Evolutionary conservation across 2,113 vertebrate genomes (phyloP).

Genomic region (Podarcis cretensis): DNA sequence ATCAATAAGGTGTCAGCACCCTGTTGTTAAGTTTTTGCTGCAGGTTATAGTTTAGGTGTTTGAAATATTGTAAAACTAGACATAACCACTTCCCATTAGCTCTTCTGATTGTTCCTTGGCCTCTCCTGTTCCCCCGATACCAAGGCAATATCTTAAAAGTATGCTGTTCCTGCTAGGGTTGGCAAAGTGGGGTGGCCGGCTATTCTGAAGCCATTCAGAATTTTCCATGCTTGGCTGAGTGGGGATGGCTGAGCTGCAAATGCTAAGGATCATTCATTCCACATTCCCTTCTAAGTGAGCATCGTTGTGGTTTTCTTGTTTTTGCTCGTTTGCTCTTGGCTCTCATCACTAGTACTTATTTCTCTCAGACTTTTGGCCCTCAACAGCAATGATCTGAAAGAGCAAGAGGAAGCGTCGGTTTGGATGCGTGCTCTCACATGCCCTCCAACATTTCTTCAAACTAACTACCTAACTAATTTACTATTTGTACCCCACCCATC

Average conservation of each 20-base stretch:
- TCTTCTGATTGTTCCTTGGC: conserved; percentile 45
- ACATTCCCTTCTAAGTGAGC: background rate
- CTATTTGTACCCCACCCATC: too few species aligned
- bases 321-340: background rate
- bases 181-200: conserved; percentile 1
- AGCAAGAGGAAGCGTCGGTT: background rate
- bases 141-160: conserved; percentile 38
- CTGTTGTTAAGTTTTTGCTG: conserved; percentile 64
- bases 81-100: conserved; percentile 54
- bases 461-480: too few species aligned
- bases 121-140: conserved; percentile 48
- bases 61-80: conserved; percentile 58
- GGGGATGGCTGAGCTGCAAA: conserved; percentile 12
- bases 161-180: conserved; percentile 35
- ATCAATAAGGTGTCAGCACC: conserved; percentile 61
- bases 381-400: conserved; percentile 3
- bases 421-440: background rate
- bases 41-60: conserved; percentile 55
- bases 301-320: background rate
- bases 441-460: too few species aligned
- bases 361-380: conserved; percentile 2
- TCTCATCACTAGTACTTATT: background rate
- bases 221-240: background rate
- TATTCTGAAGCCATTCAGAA: background rate
- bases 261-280: background rate